Evolutionary conservation across 2,113 vertebrate genomes (phyloP), one percentile per base, ranked within the genome.

Genomic region (Oryzias curvinotus): DNA sequence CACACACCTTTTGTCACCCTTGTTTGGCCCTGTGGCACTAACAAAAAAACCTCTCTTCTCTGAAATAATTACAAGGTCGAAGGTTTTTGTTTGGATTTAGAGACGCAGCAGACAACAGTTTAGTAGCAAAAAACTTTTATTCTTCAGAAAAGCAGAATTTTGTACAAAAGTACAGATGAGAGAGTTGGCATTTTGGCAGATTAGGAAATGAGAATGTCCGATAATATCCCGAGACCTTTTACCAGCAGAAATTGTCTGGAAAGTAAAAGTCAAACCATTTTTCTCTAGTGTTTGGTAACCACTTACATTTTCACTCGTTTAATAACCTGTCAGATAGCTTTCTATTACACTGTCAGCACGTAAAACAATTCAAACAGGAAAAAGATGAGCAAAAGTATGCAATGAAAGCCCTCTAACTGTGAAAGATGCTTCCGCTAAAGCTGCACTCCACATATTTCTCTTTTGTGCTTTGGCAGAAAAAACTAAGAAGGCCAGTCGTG

Each of bases 161-260:
- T 61, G 44, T 50, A 69, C 57, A 68, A 46, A 69, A 5, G 3
- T 65, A 51, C 56, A 66, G 51, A 55, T 60, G n/a, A 56, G 16
- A 52, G 4, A 70, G 4, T 44, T 3, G 19, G 57, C 49, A 25
- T 63, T 75, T 48, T 55, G 41, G 62, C 67, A 68, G 50, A 79
- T 68, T 23, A 65, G 44, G 10, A 36, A 13, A 80, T 19, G 64
- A 72, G 71, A 72, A 62, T 1, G 19, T 17, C 3, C 4, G 15
- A 59, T 15, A 60, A 65, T 43, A 68, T 18, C 50, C 54, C 59
- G 10, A 65, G 67, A 47, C 71, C 62, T 64, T 42, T 77, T 61
- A 74, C 75, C 72, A 62, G 42, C 77, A 83, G 78, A 88, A 85
- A 87, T 79, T 86, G 82, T 81, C 77, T 65, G 14, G 62, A 65